A percentile compares a stretch with the other conserved stretches of the same genome.
Conservation (phyloP, 2,888 invertebrate genomes). For the Amphipoea lucens region DNA sequence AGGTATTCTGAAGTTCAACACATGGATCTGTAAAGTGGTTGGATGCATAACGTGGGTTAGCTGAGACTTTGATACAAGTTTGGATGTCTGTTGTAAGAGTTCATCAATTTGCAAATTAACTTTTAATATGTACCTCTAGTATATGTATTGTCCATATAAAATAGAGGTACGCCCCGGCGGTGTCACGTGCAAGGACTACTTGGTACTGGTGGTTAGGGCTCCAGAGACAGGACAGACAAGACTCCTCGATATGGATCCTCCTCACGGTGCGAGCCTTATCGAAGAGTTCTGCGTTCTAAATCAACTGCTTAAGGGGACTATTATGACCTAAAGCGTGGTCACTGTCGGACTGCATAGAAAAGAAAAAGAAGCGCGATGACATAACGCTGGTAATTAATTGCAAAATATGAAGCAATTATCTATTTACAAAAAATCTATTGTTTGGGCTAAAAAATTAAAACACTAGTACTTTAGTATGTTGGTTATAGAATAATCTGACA, state of each 20-base stretch:
- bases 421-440: too few relatives aligned
- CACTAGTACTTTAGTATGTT: too few relatives aligned
- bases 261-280: not conserved
- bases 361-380: too few relatives aligned
- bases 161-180: not conserved
- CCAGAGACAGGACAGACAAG: not conserved
- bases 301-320: too few relatives aligned
- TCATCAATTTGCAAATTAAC: not conserved
- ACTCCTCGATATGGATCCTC: not conserved
- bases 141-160: not conserved
- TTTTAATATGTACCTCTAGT: not conserved
- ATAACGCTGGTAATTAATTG: too few relatives aligned
- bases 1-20: slow-evolving; percentile 39
- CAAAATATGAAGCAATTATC: too few relatives aligned
- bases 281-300: not conserved
- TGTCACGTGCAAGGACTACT: not conserved
- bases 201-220: not conserved
- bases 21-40: slow-evolving; percentile 26
- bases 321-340: too few relatives aligned
- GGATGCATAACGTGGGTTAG: not conserved
- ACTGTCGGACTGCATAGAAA: too few relatives aligned
- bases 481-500: too few relatives aligned
- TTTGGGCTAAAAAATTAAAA: too few relatives aligned
- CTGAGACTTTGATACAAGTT: slow-evolving; percentile 5
- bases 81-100: not conserved